Base-by-base conservation (phyloP, 2,888 invertebrate genomes). In the Polyommatus iphigenia region DNA sequence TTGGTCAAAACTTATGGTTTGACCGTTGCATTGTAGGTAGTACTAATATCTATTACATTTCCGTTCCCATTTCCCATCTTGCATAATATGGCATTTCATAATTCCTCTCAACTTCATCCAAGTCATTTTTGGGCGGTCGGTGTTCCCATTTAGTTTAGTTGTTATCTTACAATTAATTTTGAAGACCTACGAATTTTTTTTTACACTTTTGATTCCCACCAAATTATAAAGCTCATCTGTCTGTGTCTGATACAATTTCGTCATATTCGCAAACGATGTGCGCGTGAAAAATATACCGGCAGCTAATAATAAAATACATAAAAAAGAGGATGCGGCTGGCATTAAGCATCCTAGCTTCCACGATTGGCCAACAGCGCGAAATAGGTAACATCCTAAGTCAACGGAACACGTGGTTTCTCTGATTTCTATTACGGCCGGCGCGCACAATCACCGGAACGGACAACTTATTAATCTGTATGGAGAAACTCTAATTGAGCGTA, bases 331-430 rank as follows among this genome's bases (percentile, higher is more conserved):
- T 32, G 29, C 15, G 67, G 62, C 62, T 24, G 24, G 29, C 29
- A 67, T 67, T 67, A 32, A 67, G 29, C 67, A 67, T 67, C 67
- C 29, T 67, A 67, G 29, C 67, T 24, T 24, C 10, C 29, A 67
- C 13, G 10, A 29, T 75, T 75, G 29, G 75, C 54, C 75, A 75
- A 75, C 18, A 72, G n/a, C 13, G 75, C 50, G 18, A 24, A 73
- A 50, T 46, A 20, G 50, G 50, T 29, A 46, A 46, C 54, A 29
- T 75, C 75, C 75, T 75, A 75, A 75, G 50, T 75, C 50, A 50
- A 50, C 75, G 75, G 75, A 75, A 75, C 75, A 29, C 41, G 75
- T 75, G 75, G 75, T 75, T 75, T 75, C 75, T 75, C 75, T 75
- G 75, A 75, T 75, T 75, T 75, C 75, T 75, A 75, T 32, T 32